Evolutionary conservation across 2,888 invertebrate genomes (phyloP).

Genomic region (Acleris emargana): DNA sequence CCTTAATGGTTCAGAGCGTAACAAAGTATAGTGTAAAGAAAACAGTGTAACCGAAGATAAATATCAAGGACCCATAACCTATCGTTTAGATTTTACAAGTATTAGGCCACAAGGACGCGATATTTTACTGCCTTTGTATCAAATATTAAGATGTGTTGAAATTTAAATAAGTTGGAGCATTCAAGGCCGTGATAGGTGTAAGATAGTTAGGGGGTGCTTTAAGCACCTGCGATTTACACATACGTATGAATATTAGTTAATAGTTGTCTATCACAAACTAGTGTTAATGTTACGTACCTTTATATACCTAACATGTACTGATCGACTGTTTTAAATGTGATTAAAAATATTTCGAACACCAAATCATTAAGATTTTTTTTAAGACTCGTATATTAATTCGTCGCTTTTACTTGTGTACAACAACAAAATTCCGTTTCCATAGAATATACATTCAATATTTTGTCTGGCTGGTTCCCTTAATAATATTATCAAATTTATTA

Average conservation of each 20-base stretch:
- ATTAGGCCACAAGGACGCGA: slow-evolving; percentile 17
- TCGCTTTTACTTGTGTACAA: too few species aligned
- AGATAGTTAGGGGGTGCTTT: slow-evolving; percentile 62
- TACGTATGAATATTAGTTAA: slow-evolving; percentile 51
- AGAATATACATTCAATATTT: background rate
- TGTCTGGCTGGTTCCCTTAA: background rate
- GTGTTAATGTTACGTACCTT: slow-evolving; percentile 28
- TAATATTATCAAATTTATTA: slow-evolving; percentile 11
- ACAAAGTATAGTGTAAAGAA: slow-evolving; percentile 21
- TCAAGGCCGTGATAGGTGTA: slow-evolving; percentile 76
- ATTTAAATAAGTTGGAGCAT: slow-evolving; percentile 56
- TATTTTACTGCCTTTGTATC: slow-evolving; percentile 46
- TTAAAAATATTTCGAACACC: background rate
- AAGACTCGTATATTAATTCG: too few species aligned
- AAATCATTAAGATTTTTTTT: background rate
- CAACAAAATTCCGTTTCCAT: too few species aligned
- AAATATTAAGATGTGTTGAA: slow-evolving; percentile 44
- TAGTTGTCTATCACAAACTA: slow-evolving; percentile 55
- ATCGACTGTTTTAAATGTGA: slow-evolving; percentile 11
- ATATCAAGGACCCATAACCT: slow-evolving; percentile 1
- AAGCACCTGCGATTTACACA: slow-evolving; percentile 62
- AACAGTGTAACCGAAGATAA: slow-evolving; percentile 24
- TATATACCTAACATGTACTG: slow-evolving; percentile 3
- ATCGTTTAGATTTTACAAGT: slow-evolving; percentile 19
- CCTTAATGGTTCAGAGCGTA: slow-evolving; percentile 15